Evolutionary conservation across 1,140 invertebrate species (phyloP).

Genomic region (Manduca sexta): DNA sequence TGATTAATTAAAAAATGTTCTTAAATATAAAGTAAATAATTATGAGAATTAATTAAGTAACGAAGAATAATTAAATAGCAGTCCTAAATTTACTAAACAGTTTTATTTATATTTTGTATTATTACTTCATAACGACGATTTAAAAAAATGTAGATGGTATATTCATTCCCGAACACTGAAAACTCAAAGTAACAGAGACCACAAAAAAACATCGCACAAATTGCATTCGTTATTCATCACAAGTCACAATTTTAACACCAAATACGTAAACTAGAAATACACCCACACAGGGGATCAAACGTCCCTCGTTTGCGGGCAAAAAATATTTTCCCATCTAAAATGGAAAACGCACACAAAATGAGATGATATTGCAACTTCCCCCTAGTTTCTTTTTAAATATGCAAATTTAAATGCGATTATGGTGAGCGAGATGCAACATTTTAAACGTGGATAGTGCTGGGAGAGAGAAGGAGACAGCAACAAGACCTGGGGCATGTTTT

Average conservation of each 20-base stretch:
- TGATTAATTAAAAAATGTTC: too few relatives aligned
- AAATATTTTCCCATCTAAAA: constrained; percentile 34
- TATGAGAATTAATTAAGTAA: too few relatives aligned
- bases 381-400: constrained; percentile 37
- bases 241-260: too few relatives aligned
- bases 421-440: constrained; percentile 17
- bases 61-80: too few relatives aligned
- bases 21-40: too few relatives aligned
- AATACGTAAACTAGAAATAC: constrained; percentile 4
- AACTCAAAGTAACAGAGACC: background rate
- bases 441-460: background rate
- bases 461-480: constrained; percentile 17
- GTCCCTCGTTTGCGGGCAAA: constrained; percentile 13
- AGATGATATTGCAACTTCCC: constrained; percentile 35
- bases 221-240: too few relatives aligned
- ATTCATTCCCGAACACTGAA: background rate
- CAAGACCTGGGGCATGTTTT: constrained; percentile 4
- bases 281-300: constrained; percentile 20
- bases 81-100: too few relatives aligned
- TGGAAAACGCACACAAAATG: constrained; percentile 40
- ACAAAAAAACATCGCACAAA: constrained; percentile 2
- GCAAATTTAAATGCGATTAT: constrained; percentile 45
- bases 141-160: too few relatives aligned
- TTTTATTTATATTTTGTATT: too few relatives aligned
- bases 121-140: too few relatives aligned